These are phyloP conservation scores for Apis florea DNA, from an alignment of 1,140 invertebrate genomes.

Conservation along the genomic window DNA sequence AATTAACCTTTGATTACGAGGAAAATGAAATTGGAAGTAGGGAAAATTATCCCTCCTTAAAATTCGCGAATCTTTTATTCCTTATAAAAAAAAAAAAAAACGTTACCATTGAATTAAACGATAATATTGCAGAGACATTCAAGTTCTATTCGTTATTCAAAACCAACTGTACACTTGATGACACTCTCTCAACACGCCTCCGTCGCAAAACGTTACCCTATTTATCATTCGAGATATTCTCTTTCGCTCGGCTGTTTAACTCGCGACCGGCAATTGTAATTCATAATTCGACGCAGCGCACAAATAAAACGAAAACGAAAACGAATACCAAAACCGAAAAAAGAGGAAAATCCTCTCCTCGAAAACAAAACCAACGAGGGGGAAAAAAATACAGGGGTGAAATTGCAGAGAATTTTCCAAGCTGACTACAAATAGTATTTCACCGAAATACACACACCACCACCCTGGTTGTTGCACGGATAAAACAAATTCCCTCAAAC, in stretches of 20 bases:
- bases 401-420: constrained; percentile 11
- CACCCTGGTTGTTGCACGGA: neutral
- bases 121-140: no score
- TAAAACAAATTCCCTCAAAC: constrained; percentile 17
- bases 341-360: neutral
- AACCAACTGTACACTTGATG: neutral
- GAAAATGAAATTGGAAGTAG: no score
- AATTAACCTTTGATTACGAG: no score
- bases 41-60: no score
- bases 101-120: no score
- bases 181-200: neutral
- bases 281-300: constrained; percentile 17
- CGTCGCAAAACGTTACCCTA: neutral
- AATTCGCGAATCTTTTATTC: no score
- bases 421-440: constrained; percentile 16
- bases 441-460: neutral
- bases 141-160: neutral
- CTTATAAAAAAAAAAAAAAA: no score
- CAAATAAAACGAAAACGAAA: neutral
- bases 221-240: neutral
- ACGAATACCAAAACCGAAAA: neutral
- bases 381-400: neutral
- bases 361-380: neutral
- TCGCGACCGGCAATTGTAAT: constrained; percentile 1
- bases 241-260: neutral